Conservation (phyloP, 2,113 vertebrate genomes). For the Sinocyclocheilus rhinocerous region DNA sequence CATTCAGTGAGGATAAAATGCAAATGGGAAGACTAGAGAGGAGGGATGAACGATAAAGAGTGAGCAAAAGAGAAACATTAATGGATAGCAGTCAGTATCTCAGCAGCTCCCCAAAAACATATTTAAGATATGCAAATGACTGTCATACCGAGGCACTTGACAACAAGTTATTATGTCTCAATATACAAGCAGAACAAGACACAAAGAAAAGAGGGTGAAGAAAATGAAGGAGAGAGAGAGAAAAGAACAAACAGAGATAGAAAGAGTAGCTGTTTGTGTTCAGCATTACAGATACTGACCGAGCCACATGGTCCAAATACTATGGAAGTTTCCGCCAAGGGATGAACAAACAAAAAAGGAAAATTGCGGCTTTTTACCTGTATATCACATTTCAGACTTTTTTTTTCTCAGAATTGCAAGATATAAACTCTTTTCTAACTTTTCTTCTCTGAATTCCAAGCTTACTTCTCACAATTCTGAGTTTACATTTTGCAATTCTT, state of each 20-base stretch:
- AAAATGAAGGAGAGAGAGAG: neutral
- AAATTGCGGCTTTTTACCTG: no score
- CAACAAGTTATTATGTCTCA: conserved; percentile 70
- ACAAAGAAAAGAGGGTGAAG: conserved; percentile 49
- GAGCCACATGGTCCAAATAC: neutral
- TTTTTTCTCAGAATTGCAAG: no score
- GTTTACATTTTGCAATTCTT: no score
- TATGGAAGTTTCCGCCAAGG: no score
- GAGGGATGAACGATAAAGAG: neutral
- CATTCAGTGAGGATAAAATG: conserved; percentile 17
- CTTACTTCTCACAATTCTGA: no score
- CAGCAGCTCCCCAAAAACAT: conserved; percentile 56
- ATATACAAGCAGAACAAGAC: conserved; percentile 51
- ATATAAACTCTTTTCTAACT: no score
- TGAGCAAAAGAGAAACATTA: conserved; percentile 47
- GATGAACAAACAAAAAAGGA: no score
- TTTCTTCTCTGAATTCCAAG: no score
- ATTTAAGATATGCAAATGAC: conserved; percentile 71
- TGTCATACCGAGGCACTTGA: conserved; percentile 63
- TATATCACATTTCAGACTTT: no score
- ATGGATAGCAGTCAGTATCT: conserved; percentile 60
- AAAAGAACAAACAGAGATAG: neutral
- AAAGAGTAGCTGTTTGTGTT: neutral
- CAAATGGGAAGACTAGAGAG: neutral
- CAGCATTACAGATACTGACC: neutral